These are phyloP conservation scores for Pyxicephalus adspersus DNA, from an alignment of 2,113 vertebrate species.

Conservation along the genomic window DNA sequence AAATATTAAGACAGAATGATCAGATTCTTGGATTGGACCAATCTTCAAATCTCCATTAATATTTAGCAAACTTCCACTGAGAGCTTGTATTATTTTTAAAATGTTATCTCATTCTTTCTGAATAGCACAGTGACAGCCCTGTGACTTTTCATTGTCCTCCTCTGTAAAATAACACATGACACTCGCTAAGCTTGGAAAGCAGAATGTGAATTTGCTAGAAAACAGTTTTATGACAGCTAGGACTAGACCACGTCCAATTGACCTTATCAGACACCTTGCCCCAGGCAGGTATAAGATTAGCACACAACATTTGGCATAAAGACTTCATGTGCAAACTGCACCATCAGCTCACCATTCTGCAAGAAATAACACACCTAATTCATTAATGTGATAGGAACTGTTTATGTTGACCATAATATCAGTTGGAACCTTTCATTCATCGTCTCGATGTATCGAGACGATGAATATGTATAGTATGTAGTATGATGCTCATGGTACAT, in stretches of 20 bases:
- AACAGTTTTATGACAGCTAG: conserved; percentile 17
- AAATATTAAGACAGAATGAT: too few species aligned
- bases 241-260: background rate
- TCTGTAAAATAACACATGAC: conserved; percentile 15
- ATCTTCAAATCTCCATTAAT: too few species aligned
- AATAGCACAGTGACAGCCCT: background rate
- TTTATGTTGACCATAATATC: too few species aligned
- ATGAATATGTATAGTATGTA: too few species aligned
- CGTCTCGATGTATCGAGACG: too few species aligned
- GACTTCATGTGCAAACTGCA: conserved; percentile 3
- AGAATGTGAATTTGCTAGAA: background rate
- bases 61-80: background rate
- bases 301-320: background rate
- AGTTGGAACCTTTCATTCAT: too few species aligned
- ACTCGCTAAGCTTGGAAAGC: background rate
- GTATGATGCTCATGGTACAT: too few species aligned
- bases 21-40: too few species aligned
- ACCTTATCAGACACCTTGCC: conserved; percentile 32
- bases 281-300: background rate
- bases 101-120: background rate
- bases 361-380: too few species aligned
- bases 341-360: background rate
- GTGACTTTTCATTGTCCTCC: background rate
- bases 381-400: too few species aligned
- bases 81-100: background rate